These are phyloP conservation scores for Chaetogeoica ovagalla DNA, from an alignment of 2,888 invertebrate species.

Conservation along the genomic window DNA sequence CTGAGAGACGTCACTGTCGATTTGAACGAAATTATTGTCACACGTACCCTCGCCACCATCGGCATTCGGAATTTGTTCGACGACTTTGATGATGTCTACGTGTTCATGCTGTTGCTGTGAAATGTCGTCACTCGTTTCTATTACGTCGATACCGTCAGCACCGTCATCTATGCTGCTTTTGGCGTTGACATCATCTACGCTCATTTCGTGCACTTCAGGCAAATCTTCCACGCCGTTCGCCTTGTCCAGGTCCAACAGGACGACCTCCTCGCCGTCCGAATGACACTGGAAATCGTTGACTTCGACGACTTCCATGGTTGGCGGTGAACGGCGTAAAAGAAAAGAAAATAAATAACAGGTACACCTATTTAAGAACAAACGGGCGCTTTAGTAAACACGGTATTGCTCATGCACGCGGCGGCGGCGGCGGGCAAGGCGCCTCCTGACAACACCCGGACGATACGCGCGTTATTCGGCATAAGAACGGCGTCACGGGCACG, in stretches of 20 bases:
- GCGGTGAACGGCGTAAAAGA: neutral
- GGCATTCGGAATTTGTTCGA: neutral
- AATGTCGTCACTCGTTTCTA: neutral
- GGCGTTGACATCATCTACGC: neutral
- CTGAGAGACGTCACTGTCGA: neutral
- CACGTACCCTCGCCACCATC: neutral
- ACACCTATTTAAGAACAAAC: neutral
- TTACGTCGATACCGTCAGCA: neutral
- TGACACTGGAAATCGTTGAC: constrained; percentile 27
- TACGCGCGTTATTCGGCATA: neutral
- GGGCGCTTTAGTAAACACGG: neutral
- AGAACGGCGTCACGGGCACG: neutral
- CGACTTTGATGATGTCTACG: neutral
- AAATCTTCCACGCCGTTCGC: neutral
- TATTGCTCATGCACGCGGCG: neutral
- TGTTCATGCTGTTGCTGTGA: neutral
- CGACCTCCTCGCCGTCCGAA: constrained; percentile 41
- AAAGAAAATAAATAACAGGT: neutral
- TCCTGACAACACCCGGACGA: neutral
- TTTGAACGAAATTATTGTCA: neutral
- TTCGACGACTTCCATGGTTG: constrained; percentile 37
- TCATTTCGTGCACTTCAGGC: constrained; percentile 13
- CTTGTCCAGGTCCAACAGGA: constrained; percentile 36
- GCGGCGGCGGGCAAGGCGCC: neutral
- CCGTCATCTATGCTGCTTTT: neutral